Percentiles rank a stretch among this genome's conserved stretches.
phyloP scores from a whole-genome alignment of 2,888 invertebrate species.

The Drosophila lacicola region DNA sequence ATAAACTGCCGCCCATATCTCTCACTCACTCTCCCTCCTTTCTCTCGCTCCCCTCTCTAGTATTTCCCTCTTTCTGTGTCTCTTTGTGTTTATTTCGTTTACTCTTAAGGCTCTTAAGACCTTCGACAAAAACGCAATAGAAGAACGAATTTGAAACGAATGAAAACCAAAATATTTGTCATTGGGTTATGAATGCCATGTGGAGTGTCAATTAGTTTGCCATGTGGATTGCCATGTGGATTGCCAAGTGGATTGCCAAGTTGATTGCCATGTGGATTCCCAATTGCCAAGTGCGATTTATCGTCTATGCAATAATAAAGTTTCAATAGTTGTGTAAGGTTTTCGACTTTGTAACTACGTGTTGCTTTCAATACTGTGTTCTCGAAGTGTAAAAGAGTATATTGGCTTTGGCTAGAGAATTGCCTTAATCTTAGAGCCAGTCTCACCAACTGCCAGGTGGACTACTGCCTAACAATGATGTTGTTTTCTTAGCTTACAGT shows the following conservation, averaged over 20 bases:
- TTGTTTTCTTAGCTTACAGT: too few relatives aligned
- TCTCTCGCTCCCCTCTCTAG: background rate
- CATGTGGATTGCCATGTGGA: slow-evolving; percentile 17
- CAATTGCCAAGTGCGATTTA: slow-evolving; percentile 7
- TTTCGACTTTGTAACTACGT: slow-evolving; percentile 40
- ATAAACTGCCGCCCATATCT: slow-evolving; percentile 5
- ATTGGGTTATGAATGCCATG: slow-evolving; percentile 3
- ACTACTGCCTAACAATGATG: too few relatives aligned
- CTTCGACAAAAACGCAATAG: slow-evolving; percentile 10
- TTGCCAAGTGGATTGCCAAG: slow-evolving; percentile 1
- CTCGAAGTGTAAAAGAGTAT: background rate
- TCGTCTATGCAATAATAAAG: slow-evolving; percentile 43
- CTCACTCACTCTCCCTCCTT: background rate
- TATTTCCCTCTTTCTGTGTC: background rate
- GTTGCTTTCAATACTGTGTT: background rate
- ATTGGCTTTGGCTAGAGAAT: background rate
- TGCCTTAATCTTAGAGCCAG: too few relatives aligned
- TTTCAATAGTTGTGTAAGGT: slow-evolving; percentile 53
- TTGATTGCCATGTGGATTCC: slow-evolving; percentile 11
- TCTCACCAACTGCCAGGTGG: too few relatives aligned
- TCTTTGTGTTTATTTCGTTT: slow-evolving; percentile 5
- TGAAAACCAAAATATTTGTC: slow-evolving; percentile 22
- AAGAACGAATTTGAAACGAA: slow-evolving; percentile 10
- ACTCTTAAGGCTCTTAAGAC: slow-evolving; percentile 1
- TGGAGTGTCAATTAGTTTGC: slow-evolving; percentile 1